A percentile compares a stretch with the other conserved stretches of the same genome.
phyloP scores from a whole-genome alignment of 2,888 invertebrate genomes.

The Polyommatus icarus region DNA sequence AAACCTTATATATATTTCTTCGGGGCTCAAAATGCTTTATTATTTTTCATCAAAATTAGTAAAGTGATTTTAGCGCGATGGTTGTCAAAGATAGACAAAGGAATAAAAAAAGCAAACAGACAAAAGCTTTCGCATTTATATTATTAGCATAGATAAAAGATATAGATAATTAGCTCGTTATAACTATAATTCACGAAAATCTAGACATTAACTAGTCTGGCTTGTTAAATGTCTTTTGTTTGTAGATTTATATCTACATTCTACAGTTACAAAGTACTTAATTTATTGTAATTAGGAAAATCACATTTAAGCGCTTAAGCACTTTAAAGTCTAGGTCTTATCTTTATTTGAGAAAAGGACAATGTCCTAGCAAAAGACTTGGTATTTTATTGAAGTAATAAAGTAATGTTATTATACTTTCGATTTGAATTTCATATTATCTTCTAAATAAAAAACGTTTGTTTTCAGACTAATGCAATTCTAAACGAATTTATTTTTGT shows the following conservation, averaged over 20 bases:
- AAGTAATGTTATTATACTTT: background rate
- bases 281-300: constrained; percentile 10
- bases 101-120: too few species aligned
- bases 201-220: background rate
- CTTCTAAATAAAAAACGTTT: background rate
- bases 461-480: background rate
- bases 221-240: constrained; percentile 10
- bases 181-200: background rate
- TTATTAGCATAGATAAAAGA: too few species aligned
- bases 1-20: too few species aligned
- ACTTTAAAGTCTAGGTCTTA: background rate
- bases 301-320: background rate
- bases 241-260: constrained; percentile 12
- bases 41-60: too few species aligned
- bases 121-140: too few species aligned
- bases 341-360: background rate
- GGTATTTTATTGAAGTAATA: background rate
- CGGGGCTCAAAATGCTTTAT: too few species aligned
- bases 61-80: too few species aligned
- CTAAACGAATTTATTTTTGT: background rate
- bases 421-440: background rate
- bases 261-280: constrained; percentile 1
- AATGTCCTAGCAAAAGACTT: background rate
- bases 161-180: background rate
- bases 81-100: too few species aligned